Evolutionary conservation across 2,797 vertebrate species (phyloP).

Genomic region (Ambastaia sidthimunki): DNA sequence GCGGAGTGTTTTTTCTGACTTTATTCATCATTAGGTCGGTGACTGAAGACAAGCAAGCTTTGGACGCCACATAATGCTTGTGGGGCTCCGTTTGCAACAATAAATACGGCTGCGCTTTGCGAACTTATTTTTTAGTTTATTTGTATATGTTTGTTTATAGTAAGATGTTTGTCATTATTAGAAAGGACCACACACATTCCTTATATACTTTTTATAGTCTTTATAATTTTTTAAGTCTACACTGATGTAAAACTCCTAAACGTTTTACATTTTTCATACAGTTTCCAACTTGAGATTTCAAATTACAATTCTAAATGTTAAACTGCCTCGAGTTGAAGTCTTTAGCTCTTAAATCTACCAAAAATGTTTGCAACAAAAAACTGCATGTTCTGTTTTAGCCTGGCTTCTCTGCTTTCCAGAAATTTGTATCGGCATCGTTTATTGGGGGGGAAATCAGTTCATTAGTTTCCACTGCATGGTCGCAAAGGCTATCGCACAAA

Average conservation of each 20-base stretch:
- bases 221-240: no score
- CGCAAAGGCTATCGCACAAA: constrained; percentile 68
- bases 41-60: constrained; percentile 46
- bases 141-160: not conserved
- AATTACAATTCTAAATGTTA: no score
- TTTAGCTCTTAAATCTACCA: no score
- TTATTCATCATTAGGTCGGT: constrained; percentile 45
- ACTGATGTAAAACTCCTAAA: not conserved
- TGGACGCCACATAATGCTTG: constrained; percentile 7
- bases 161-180: not conserved
- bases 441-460: not conserved
- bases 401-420: not conserved
- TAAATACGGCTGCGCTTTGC: constrained; percentile 24
- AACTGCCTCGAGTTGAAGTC: no score
- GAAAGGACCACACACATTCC: constrained; percentile 17
- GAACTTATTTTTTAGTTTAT: not conserved
- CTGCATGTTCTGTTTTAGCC: no score
- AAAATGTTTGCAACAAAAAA: no score
- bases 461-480: constrained; percentile 2
- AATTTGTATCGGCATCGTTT: not conserved
- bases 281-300: no score
- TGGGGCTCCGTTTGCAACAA: constrained; percentile 10
- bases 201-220: not conserved
- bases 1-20: constrained; percentile 39
- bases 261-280: not conserved